Evolutionary conservation across 35 echinoderm and acorn worm genomes (phyloP), one percentile per base, ranked within the genome.

Genomic region (Apostichopus japonicus): DNA sequence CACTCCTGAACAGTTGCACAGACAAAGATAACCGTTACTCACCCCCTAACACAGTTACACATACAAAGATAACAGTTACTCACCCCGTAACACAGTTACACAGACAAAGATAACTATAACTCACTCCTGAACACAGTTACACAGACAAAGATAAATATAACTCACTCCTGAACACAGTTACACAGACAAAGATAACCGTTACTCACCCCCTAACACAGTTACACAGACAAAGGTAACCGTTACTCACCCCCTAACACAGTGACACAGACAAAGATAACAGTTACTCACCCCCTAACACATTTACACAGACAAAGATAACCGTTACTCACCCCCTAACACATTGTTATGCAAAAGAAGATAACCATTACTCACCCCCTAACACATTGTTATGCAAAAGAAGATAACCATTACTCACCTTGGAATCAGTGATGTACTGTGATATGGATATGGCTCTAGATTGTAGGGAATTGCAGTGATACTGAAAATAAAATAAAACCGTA

Each of bases 391-490:
- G 22, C 51, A 56, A 4, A 59, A 1, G 16, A 62, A 6, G 16
- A 59, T 6, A 87, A 44, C 2, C 1, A 44, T 44, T 0, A 56
- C 33, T 79, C 76, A 91, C 77, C 65, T 91, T 55, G 16, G 62
- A 25, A 84, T 98, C 96, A 52, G 91, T 94, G 94, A 98, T 98
- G 84, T 92, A 98, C 24, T 93, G 56, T 53, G 93, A 88, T 53
- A 98, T 90, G 62, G 96, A 79, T n/a, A 95, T 92, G 55, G 96
- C 92, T 79, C 92, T 53, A 8, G 72, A 91, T 11, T 91, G 16
- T 24, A 78, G 52, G 9, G 72, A 73, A 14, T 78, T 73, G 55
- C 89, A 91, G 89, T 77, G 76, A 56, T 91, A 52, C 89, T 91
- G 89, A 19, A 56, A 56, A 65, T 8, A n/a, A 51, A 90, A 72